phyloP scores from a whole-genome alignment of 2,113 vertebrate genomes.

The Corydoras sp. region DNA sequence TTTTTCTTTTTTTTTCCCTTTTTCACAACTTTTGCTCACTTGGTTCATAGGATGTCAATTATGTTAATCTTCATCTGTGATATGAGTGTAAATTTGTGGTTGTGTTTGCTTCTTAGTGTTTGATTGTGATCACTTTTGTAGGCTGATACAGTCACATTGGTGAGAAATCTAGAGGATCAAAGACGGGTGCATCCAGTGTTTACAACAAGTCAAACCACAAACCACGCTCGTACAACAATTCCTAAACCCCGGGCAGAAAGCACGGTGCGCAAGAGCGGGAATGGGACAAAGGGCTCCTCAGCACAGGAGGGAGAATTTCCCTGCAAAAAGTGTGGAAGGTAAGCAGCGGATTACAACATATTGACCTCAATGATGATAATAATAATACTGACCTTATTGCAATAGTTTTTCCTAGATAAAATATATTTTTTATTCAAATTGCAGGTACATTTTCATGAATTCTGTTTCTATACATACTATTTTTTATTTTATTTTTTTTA shows the following conservation, averaged over 20 bases:
- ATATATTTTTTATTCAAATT: too few relatives aligned
- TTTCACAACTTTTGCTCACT: too few relatives aligned
- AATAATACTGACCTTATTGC: too few relatives aligned
- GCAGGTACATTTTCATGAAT: too few relatives aligned
- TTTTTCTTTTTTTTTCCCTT: too few relatives aligned
- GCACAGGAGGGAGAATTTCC: conserved; percentile 90
- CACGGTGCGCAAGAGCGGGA: conserved; percentile 59
- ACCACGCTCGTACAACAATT: conserved; percentile 34
- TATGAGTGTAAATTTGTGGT: neutral
- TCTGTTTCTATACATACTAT: too few relatives aligned
- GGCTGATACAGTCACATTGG: conserved; percentile 63
- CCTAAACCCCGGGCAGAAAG: conserved; percentile 63
- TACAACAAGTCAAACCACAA: conserved; percentile 5
- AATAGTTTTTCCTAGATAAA: too few relatives aligned
- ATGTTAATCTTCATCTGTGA: too few relatives aligned
- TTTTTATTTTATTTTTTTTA: too few relatives aligned
- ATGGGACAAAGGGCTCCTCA: conserved; percentile 65
- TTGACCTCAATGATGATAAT: too few relatives aligned
- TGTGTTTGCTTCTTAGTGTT: neutral
- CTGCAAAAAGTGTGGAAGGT: conserved; percentile 99
- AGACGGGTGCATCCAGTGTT: conserved; percentile 57
- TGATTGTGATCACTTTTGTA: conserved; percentile 42
- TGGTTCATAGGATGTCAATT: too few relatives aligned
- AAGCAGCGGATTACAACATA: conserved; percentile 33
- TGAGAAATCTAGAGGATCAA: conserved; percentile 71